Percentiles rank a stretch among this genome's conserved stretches.
Conservation (phyloP, 2,113 vertebrate species). For the Progne subis region DNA sequence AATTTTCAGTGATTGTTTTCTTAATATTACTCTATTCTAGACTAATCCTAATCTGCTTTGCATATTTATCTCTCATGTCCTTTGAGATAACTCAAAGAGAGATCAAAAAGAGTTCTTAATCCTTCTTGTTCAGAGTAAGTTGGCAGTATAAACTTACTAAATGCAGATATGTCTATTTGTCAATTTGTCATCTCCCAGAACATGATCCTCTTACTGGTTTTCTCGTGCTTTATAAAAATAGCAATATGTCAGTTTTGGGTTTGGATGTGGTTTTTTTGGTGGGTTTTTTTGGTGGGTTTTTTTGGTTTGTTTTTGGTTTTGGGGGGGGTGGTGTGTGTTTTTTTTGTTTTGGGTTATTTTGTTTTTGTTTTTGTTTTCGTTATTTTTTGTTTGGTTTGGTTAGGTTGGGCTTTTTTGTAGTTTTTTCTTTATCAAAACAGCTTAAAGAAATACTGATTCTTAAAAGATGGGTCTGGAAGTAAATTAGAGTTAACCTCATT, state of each 20-base stretch:
- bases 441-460: background rate
- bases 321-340: too few species aligned
- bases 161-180: background rate
- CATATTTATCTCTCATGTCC: background rate
- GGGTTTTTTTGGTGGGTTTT: too few species aligned
- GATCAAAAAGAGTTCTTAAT: constrained; percentile 44
- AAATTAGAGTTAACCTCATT: background rate
- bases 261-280: background rate
- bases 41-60: constrained; percentile 23
- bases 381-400: background rate
- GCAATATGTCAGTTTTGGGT: background rate
- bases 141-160: constrained; percentile 38
- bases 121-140: background rate
- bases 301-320: background rate
- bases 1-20: background rate
- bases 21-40: background rate
- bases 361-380: background rate
- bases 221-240: background rate
- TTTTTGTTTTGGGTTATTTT: background rate
- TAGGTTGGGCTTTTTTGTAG: background rate
- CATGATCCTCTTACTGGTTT: background rate
- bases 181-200: background rate
- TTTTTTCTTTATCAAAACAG: background rate
- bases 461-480: background rate
- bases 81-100: constrained; percentile 4